Evolutionary conservation across 2,888 invertebrate genomes (phyloP), one percentile per base, ranked within the genome.

Genomic region (Mimas tiliae): DNA sequence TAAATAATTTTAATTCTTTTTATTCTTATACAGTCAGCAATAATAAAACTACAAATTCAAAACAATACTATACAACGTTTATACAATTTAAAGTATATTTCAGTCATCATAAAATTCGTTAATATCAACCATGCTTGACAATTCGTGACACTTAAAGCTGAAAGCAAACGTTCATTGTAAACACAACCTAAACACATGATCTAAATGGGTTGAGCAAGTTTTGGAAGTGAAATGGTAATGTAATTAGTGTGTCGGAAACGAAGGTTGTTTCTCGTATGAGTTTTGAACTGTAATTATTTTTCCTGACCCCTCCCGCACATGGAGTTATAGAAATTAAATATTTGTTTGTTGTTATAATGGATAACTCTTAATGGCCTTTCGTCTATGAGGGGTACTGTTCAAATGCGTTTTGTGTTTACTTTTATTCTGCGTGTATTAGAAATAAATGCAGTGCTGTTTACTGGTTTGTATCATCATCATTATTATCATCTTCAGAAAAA

Each of bases 251-350:
- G 69, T 66, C 55, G 62, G 67, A 66, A 69, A 67, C 48, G 69
- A 67, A 75, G 73, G 74, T 75, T 71, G 74, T 76, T 76, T 70
- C 74, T 70, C 67, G 66, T 70, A 71, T 70, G 71, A 75, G 74
- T 74, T 79, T 74, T 70, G 55, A 75, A 75, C 77, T 66, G 76
- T 77, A 76, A 80, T 80, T 78, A 76, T 77, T 74, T 75, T 75
- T 73, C 73, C 69, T 71, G 71, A 70, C 71, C 71, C 70, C 67
- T 67, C 63, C 16, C 67, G 67, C 68, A 34, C 70, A 70, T 65
- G 47, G 53, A 47, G 68, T 64, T 67, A 63, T 68, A 38, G 55
- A 62, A 63, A 65, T 68, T 66, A 69, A 70, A 68, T 65, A 68
- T 67, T 63, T 64, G 67, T 65, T 52, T 65, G 64, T 67, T 47